Percentiles rank a stretch among this genome's conserved stretches.
phyloP scores from a whole-genome alignment of 2,113 vertebrate species.

The Vulpes ferrilata region DNA sequence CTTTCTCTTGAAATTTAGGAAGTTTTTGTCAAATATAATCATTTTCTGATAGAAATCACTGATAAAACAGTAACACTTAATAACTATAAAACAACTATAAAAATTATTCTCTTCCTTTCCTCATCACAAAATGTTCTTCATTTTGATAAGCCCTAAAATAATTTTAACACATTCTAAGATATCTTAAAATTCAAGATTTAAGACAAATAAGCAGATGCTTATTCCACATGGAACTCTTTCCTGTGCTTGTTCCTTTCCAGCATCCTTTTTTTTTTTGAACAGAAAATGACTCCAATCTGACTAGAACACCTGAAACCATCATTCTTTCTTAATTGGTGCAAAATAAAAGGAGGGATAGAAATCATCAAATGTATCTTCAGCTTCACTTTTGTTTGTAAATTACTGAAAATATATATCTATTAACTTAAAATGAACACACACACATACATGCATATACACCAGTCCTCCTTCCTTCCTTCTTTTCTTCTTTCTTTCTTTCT shows the following conservation, averaged over 20 bases:
- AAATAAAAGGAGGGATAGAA: not conserved
- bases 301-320: slow-evolving; percentile 32
- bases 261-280: not conserved
- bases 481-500: no score
- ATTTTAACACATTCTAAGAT: not conserved
- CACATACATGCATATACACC: no score
- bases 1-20: not conserved
- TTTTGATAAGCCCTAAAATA: slow-evolving; percentile 45
- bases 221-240: not conserved
- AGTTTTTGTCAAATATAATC: not conserved
- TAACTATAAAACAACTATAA: not conserved
- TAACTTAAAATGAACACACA: not conserved
- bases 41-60: not conserved
- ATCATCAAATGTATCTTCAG: not conserved
- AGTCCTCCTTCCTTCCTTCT: not conserved
- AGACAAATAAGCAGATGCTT: slow-evolving; percentile 25
- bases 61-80: not conserved
- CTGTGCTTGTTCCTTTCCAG: slow-evolving; percentile 20
- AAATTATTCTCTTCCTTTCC: not conserved
- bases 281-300: slow-evolving; percentile 52
- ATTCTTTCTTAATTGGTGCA: slow-evolving; percentile 50
- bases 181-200: not conserved
- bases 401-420: not conserved
- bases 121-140: slow-evolving; percentile 37
- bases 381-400: slow-evolving; percentile 33